Evolutionary conservation across 2,888 invertebrate species (phyloP), one percentile per base, ranked within the genome.

Genomic region (Phaedon cochleariae): DNA sequence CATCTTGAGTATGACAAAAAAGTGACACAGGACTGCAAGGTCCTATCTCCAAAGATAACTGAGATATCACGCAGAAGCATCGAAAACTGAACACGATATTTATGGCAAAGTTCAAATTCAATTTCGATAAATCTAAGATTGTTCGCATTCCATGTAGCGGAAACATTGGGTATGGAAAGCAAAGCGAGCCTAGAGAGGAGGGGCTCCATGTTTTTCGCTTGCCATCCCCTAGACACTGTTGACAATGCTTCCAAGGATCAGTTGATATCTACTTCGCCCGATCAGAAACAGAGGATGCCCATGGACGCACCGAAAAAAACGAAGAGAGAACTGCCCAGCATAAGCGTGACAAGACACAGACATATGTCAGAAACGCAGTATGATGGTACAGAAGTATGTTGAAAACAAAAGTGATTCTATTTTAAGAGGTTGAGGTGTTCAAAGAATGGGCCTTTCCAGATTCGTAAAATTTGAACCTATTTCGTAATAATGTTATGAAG

Each of bases 131-230:
- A n/a, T n/a, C n/a, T n/a, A n/a, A n/a, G n/a, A n/a, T n/a, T n/a
- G n/a, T n/a, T n/a, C n/a, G n/a, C n/a, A n/a, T n/a, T n/a, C n/a
- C n/a, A n/a, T n/a, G n/a, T n/a, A 93, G 93, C 92, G 66, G 93
- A 93, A 75, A 92, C 90, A 17, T 83, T 93, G 67, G 93, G 93
- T 34, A 92, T 93, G 92, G 90, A 93, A 80, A 90, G 91, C 37
- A 84, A 74, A 58, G 75, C 76, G 2, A 76, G 73, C 20, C 65
- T 74, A 85, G 90, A 90, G 74, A 85, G 89, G 59, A 85, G 89
- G 67, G 81, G 86, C 18, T 89, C 89, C 5, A 81, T 86, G 17
- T 82, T 85, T 69, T 41, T 41, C 12, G 41, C 41, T 15, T 15
- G 15, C 15, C 41, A 41, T 18, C 81, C 84, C 80, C 73, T 84